phyloP scores from a whole-genome alignment of 2,797 vertebrate species.

The Notoglanidium macrostoma region DNA sequence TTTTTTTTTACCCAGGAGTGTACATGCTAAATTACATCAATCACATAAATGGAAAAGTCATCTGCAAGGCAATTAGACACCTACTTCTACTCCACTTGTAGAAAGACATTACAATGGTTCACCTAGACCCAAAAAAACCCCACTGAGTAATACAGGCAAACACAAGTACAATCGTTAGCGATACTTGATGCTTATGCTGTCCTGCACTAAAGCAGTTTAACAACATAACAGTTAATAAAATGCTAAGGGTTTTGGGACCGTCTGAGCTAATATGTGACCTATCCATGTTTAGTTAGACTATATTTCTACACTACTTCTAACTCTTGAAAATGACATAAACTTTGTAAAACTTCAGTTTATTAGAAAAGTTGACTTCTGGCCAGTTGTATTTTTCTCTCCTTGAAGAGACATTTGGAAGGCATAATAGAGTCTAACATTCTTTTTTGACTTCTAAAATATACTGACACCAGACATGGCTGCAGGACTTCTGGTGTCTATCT shows the following conservation, averaged over 20 bases:
- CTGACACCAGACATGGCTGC: neutral
- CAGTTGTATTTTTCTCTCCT: neutral
- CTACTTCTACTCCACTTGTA: too few relatives aligned
- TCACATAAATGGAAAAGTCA: too few relatives aligned
- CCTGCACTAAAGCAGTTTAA: neutral
- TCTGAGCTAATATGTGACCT: neutral
- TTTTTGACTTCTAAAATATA: neutral
- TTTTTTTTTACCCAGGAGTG: too few relatives aligned
- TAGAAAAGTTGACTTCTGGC: neutral
- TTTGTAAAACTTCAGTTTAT: neutral
- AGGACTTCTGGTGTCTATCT: neutral
- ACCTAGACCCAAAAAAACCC: too few relatives aligned
- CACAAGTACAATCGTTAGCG: too few relatives aligned
- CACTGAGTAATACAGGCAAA: neutral
- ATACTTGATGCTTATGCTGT: too few relatives aligned
- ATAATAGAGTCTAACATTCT: neutral
- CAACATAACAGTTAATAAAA: neutral
- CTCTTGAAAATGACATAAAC: neutral
- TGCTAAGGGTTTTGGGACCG: neutral
- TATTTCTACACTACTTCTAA: neutral
- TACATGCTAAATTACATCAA: too few relatives aligned
- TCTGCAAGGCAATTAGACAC: too few relatives aligned
- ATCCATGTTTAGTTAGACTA: neutral
- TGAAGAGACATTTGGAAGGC: neutral
- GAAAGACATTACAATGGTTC: too few relatives aligned